A percentile compares a stretch with the other conserved stretches of the same genome.
Conservation (phyloP, 2,113 vertebrate genomes). For the Crotalus horridus region DNA sequence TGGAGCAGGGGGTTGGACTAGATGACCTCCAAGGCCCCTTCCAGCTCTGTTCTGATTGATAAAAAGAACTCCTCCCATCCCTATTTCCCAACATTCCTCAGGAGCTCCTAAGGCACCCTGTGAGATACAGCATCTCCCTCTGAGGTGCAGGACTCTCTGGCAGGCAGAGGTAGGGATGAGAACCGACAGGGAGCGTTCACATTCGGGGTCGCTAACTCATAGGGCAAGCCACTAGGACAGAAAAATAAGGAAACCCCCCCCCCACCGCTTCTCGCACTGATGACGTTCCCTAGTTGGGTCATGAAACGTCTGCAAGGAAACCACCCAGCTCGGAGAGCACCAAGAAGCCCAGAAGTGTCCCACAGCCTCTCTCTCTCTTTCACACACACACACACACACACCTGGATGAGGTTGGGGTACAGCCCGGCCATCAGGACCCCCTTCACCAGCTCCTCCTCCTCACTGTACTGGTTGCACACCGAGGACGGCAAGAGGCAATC, state of each 20-base stretch:
- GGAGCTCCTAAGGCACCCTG: too few relatives aligned
- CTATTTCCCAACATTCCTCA: too few relatives aligned
- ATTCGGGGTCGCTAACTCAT: not conserved
- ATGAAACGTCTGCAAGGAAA: not conserved
- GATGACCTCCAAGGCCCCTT: too few relatives aligned
- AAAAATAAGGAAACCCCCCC: not conserved
- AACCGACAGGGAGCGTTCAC: too few relatives aligned
- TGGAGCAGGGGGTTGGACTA: too few relatives aligned
- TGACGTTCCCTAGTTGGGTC: not conserved
- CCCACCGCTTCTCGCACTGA: not conserved
- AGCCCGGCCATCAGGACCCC: constrained; percentile 91
- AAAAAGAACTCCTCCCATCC: too few relatives aligned
- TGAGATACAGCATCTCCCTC: too few relatives aligned
- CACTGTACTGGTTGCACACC: constrained; percentile 83
- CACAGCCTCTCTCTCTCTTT: not conserved
- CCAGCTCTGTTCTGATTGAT: too few relatives aligned
- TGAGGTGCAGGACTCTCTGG: too few relatives aligned
- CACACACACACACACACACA: constrained; percentile 37
- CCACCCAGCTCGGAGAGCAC: not conserved
- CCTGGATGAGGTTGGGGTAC: constrained; percentile 97
- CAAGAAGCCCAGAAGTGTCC: too few relatives aligned
- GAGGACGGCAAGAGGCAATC: constrained; percentile 77
- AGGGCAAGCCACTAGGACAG: not conserved
- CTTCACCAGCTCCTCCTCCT: constrained; percentile 88
- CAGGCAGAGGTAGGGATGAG: too few relatives aligned